Base-by-base conservation (phyloP, 2,113 vertebrate genomes). In the Isichthys henryi region DNA sequence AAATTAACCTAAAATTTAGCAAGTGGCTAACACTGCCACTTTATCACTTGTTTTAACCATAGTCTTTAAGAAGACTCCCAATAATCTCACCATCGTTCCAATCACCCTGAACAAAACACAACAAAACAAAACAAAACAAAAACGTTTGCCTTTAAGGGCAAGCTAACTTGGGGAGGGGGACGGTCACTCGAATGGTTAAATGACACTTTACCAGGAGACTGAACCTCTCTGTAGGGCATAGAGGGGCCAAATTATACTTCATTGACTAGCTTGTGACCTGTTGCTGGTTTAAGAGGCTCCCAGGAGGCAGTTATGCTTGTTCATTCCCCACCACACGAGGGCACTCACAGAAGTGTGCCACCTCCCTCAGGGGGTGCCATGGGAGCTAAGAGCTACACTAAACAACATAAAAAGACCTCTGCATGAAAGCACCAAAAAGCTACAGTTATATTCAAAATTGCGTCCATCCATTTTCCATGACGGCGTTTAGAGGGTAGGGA, bases 271-370 rank as follows among this genome's bases (percentile, higher is more conserved):
- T 92, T 21, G 92, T 93, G 93, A 94, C 92, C 92, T 91, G 91
- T 53, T 90, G 90, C 90, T 93, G 93, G 93, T 94, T 94, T 93
- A 94, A 92, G 82, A 49, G 89, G 91, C 92, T 91, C 90, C 92
- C 84, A 92, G 93, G 93, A 92, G 91, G 90, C 91, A 91, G 90
- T 83, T 89, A 89, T 89, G 89, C 84, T 90, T 15, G 50, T 90
- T 92, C 88, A 89, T 90, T 86, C 91, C 90, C 88, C 82, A 88
- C 74, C 74, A 80, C 82, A 89, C 88, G 91, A 90, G 91, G 90
- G 93, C 91, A 92, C 86, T 62, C 2, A 87, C 92, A 90, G 87
- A 92, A 93, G 94, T 91, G 92, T 91, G 90, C 19, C 92, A 48
- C 85, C 87, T 92, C 92, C 91, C 91, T 90, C 91, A 92, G 92